Evolutionary conservation across 2,797 vertebrate species (phyloP), one percentile per base, ranked within the genome.

Genomic region (Sparidentex hasta): DNA sequence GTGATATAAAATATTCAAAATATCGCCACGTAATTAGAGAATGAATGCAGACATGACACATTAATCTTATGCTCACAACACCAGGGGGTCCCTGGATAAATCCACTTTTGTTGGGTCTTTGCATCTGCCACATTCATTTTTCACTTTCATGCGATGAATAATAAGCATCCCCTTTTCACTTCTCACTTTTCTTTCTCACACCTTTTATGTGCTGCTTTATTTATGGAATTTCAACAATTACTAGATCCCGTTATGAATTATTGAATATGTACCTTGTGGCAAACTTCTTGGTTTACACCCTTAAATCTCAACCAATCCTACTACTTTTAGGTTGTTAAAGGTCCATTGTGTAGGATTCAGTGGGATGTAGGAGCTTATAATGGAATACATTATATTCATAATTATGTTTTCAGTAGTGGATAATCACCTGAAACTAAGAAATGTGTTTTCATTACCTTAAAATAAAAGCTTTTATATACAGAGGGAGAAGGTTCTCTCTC

Each of bases 1-100:
- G 18, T 59, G 41, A 61, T 63, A 55, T 77, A 55, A 87, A 82
- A 81, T 80, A 88, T 87, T 81, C 21, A 86, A 57, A 65, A 66
- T 48, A 29, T 66, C 65, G 48, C 41, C 38, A 76, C 77, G 68
- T 82, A 76, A 82, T 90, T 65, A 71, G 61, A 71, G 65, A 71
- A 65, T 67, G 51, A 64, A 66, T 66, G 16, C 55, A 64, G 72
- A 82, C 65, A 50, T 73, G 23, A 25, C 59, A 75, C 65, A 80
- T 83, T 66, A 76, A 70, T 88, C 66, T 76, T 56, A 50, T 75
- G 46, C 56, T 56, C 59, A 77, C 59, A 51, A 64, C 55, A 74
- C 70, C 56, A 23, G 43, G 56, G 54, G 44, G 52, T 63, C 44
- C 48, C 18, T 70, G 21, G 74, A 74, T 78, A 76, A 81, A 78